Conservation (phyloP, 2,113 vertebrate species). For the Mobula hypostoma region DNA sequence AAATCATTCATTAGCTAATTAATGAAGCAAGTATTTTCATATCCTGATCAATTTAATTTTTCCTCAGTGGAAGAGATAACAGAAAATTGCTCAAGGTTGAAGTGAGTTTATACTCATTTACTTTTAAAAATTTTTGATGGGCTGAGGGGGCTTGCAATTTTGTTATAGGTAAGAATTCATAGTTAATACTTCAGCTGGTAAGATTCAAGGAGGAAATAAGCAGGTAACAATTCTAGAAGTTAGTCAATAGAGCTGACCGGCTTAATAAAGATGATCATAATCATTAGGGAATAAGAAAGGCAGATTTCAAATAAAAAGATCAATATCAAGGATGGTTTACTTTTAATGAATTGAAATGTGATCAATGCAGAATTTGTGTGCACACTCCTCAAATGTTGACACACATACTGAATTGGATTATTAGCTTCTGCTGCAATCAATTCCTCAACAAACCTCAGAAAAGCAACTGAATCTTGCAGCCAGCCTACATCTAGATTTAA, state of each 20-base stretch:
- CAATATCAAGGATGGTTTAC: constrained; percentile 1
- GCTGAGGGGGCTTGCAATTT: not conserved
- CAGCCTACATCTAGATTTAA: not conserved
- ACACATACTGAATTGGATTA: not conserved
- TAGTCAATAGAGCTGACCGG: not conserved
- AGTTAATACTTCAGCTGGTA: not conserved
- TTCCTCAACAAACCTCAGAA: constrained; percentile 12
- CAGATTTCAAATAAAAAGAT: not conserved
- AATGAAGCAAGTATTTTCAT: not conserved
- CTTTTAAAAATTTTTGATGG: not conserved
- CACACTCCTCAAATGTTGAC: not conserved
- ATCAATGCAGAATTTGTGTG: not conserved
- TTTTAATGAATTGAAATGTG: not conserved
- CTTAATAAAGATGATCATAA: not conserved
- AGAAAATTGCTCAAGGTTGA: not conserved
- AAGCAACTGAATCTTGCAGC: not conserved
- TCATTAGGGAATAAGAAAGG: not conserved
- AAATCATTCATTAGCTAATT: constrained; percentile 20
- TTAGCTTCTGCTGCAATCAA: not conserved
- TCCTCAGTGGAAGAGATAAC: not conserved
- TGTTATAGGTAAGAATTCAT: not conserved
- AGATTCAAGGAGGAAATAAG: constrained; percentile 3
- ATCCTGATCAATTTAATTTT: not conserved
- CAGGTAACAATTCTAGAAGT: not conserved
- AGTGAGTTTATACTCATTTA: not conserved